Percentiles rank a stretch among this genome's conserved stretches.
Evolutionary conservation across 1,140 invertebrate species (phyloP).

Genomic region (Camponotus vicinus): DNA sequence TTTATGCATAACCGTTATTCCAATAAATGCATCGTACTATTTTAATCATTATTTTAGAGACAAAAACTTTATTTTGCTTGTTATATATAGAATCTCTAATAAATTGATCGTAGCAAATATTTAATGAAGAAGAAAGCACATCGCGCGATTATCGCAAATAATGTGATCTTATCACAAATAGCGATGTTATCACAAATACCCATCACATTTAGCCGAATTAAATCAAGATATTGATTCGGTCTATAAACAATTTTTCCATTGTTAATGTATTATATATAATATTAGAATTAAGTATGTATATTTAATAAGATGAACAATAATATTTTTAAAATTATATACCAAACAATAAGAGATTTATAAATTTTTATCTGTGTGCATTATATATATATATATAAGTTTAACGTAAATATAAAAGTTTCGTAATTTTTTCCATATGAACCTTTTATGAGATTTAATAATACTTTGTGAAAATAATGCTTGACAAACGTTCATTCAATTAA

Average conservation of each 20-base stretch:
- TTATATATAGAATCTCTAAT: conserved; percentile 8
- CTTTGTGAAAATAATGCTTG: background rate
- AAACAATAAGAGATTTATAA: background rate
- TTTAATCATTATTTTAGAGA: conserved; percentile 33
- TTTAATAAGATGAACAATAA: background rate
- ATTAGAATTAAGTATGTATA: background rate
- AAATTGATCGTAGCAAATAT: conserved; percentile 38
- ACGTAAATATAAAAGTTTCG: background rate
- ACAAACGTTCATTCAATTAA: conserved; percentile 28
- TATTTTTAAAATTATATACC: background rate
- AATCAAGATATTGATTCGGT: too few species aligned
- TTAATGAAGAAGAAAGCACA: background rate
- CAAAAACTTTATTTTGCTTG: conserved; percentile 5
- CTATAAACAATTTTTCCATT: too few species aligned
- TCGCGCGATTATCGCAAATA: background rate
- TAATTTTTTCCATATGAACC: background rate
- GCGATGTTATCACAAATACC: too few species aligned
- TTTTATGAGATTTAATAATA: background rate
- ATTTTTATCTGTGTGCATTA: background rate
- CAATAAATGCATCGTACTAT: conserved; percentile 15
- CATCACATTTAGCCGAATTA: too few species aligned
- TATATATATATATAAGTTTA: background rate
- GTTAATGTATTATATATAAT: background rate
- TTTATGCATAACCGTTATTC: background rate
- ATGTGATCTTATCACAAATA: too few species aligned